Evolutionary conservation across 2,797 vertebrate species (phyloP).

Genomic region (Alfaro cultratus): DNA sequence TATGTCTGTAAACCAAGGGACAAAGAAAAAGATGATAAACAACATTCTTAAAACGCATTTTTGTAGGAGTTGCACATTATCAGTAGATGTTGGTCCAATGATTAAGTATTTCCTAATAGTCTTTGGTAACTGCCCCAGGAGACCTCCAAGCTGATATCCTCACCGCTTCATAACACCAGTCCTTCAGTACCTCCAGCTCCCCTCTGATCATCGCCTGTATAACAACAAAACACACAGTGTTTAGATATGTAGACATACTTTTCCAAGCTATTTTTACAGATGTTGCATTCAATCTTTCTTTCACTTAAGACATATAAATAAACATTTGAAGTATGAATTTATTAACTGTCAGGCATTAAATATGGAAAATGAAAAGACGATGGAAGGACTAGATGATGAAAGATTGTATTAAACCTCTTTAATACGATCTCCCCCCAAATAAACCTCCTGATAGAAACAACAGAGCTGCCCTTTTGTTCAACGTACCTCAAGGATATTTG

Average conservation of each 20-base stretch:
- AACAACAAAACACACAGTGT: conserved; percentile 29
- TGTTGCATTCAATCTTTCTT: neutral
- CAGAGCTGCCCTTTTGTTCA: neutral
- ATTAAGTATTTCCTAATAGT: neutral
- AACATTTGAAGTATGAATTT: neutral
- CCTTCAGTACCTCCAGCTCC: conserved; percentile 94
- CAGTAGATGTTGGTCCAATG: neutral
- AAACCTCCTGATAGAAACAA: neutral
- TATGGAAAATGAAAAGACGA: neutral
- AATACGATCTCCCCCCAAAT: neutral
- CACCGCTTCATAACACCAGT: conserved; percentile 98
- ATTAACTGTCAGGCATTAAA: neutral
- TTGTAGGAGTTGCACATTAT: neutral
- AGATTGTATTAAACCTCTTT: neutral
- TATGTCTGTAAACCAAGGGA: conserved; percentile 84
- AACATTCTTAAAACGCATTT: conserved; percentile 1
- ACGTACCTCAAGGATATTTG: conserved; percentile 92
- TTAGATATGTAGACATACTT: neutral
- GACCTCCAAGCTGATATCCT: conserved; percentile 40
- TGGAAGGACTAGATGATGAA: neutral
- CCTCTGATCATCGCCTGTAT: conserved; percentile 91
- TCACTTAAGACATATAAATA: neutral
- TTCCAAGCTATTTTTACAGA: neutral
- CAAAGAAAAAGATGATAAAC: conserved; percentile 14
- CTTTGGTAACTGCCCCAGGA: neutral